Percentiles rank a stretch among this genome's conserved stretches.
These are phyloP conservation scores for Rallus crepitans DNA, from an alignment of 2,797 vertebrate genomes.

Conservation along the genomic window DNA sequence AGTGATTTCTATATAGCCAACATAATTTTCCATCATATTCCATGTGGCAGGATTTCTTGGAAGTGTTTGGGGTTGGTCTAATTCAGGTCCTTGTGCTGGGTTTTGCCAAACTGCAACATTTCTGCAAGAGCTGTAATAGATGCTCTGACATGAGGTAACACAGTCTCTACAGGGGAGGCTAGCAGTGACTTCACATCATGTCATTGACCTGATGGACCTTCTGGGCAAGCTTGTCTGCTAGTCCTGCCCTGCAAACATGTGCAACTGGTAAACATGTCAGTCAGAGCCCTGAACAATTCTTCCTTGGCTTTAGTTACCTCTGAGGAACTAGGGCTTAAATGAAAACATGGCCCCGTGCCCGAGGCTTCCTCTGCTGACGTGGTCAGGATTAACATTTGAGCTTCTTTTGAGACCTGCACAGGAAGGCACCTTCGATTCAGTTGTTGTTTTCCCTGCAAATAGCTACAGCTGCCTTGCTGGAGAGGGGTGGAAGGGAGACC, in stretches of 20 bases:
- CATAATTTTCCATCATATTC: background rate
- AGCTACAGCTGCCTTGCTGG: background rate
- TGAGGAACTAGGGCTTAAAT: slow-evolving; percentile 6
- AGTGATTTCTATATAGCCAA: background rate
- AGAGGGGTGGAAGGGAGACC: background rate
- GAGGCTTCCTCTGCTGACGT: slow-evolving; percentile 36
- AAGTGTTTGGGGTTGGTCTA: background rate
- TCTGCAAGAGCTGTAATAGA: background rate
- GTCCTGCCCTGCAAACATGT: background rate
- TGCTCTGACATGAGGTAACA: background rate
- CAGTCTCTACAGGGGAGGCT: background rate
- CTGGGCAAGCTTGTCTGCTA: slow-evolving; percentile 15
- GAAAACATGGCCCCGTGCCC: background rate
- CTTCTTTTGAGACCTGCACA: background rate
- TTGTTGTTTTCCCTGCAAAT: background rate
- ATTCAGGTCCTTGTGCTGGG: background rate
- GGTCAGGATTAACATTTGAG: slow-evolving; percentile 28
- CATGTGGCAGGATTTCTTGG: background rate
- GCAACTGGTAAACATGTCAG: slow-evolving; percentile 29
- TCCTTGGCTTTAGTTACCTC: slow-evolving; percentile 12
- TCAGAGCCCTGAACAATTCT: slow-evolving; percentile 35
- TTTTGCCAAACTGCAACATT: background rate
- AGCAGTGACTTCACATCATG: background rate
- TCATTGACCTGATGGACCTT: slow-evolving; percentile 8
- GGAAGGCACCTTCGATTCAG: background rate